Conservation (phyloP, 1,140 invertebrate genomes). For the Drosophila trapezifrons region DNA sequence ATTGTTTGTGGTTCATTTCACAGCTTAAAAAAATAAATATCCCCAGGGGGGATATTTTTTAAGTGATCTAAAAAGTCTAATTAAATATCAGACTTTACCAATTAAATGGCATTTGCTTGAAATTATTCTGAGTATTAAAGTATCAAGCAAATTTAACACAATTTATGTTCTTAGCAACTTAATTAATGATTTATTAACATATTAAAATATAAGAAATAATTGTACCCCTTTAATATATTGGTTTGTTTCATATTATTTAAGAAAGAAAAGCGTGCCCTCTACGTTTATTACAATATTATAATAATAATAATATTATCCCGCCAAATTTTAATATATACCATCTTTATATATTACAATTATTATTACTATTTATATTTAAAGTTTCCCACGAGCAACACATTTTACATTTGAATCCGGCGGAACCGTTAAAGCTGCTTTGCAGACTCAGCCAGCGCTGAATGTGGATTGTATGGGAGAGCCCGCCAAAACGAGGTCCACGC, state of each 20-base stretch:
- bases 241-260: no score
- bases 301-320: no score
- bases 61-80: neutral
- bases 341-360: no score
- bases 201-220: no score
- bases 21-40: neutral
- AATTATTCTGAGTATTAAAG: neutral
- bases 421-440: neutral
- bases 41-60: neutral
- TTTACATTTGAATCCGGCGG: neutral
- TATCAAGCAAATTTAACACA: neutral
- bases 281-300: no score
- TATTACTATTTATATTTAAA: no score
- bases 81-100: neutral
- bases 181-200: no score
- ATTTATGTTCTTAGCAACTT: neutral
- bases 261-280: no score
- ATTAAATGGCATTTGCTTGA: neutral
- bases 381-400: neutral
- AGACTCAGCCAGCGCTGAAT: slow-evolving; percentile 8
- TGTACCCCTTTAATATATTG: no score
- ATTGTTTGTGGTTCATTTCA: neutral
- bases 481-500: neutral
- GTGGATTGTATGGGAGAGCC: neutral
- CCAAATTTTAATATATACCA: no score